Percentiles rank a stretch among this genome's conserved stretches.
phyloP scores from a whole-genome alignment of 2,113 vertebrate genomes.

The Laterallus jamaicensis region DNA sequence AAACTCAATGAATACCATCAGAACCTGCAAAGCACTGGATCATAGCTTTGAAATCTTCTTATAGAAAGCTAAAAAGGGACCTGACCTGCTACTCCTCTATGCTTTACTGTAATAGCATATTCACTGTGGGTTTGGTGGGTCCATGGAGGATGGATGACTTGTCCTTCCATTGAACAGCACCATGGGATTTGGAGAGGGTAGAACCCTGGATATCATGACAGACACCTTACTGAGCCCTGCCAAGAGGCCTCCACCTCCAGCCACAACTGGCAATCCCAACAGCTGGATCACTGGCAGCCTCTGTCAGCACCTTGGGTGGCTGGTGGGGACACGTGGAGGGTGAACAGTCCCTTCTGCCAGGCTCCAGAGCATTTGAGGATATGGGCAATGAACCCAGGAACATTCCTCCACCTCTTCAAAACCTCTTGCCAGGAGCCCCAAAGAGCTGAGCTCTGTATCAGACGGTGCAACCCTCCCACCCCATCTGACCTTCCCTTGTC shows the following conservation, averaged over 20 bases:
- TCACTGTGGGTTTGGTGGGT: background rate
- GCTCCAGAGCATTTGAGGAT: background rate
- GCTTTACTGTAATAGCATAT: background rate
- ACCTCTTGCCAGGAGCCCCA: background rate
- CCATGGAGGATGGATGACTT: background rate
- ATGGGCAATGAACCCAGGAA: background rate
- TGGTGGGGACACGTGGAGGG: rapidly evolving
- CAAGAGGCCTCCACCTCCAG: background rate
- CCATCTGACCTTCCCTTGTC: background rate
- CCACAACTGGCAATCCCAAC: rapidly evolving
- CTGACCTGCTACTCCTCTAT: background rate
- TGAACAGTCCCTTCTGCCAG: background rate
- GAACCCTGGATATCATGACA: background rate
- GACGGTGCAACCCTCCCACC: background rate
- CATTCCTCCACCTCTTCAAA: background rate
- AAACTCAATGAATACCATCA: background rate
- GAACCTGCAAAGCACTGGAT: background rate
- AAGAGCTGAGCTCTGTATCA: background rate
- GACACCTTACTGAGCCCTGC: background rate
- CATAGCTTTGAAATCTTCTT: background rate
- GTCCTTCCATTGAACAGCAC: background rate
- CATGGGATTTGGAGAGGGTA: background rate
- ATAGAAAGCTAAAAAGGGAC: background rate
- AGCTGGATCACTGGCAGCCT: background rate
- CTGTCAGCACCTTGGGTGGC: background rate